Percentiles rank a stretch among this genome's conserved stretches.
Evolutionary conservation across 2,797 vertebrate species (phyloP).

Genomic region (Harpagifer antarcticus): DNA sequence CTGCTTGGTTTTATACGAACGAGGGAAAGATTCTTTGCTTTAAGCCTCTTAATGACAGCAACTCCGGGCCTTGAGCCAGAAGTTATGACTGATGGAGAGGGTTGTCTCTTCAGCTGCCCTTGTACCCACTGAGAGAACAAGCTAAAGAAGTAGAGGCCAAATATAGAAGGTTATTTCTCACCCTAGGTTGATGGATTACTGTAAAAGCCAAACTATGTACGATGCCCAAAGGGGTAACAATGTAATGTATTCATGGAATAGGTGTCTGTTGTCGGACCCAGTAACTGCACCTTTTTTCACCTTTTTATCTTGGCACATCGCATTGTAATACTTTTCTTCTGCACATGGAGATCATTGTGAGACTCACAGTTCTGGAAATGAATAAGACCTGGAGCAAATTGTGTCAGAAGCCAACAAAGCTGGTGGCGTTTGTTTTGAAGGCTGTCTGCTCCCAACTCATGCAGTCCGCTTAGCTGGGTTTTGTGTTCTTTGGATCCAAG

Average conservation of each 20-base stretch:
- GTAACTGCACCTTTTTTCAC: slow-evolving; percentile 51
- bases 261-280: slow-evolving; percentile 58
- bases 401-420: slow-evolving; percentile 70
- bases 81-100: slow-evolving; percentile 90
- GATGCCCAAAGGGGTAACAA: slow-evolving; percentile 78
- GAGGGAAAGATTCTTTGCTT: slow-evolving; percentile 92
- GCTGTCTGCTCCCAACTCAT: slow-evolving; percentile 76
- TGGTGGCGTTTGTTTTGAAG: slow-evolving; percentile 78
- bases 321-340: slow-evolving; percentile 33
- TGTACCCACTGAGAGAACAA: slow-evolving; percentile 77
- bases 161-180: slow-evolving; percentile 98
- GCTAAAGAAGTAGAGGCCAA: slow-evolving; percentile 85
- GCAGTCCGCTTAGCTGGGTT: slow-evolving; percentile 75
- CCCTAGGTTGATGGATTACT: slow-evolving; percentile 91
- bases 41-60: slow-evolving; percentile 96
- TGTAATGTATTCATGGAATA: slow-evolving; percentile 67
- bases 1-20: slow-evolving; percentile 92
- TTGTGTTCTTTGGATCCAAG: slow-evolving; percentile 83
- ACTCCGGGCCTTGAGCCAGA: slow-evolving; percentile 88
- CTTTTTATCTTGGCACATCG: slow-evolving; percentile 35
- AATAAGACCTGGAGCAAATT: slow-evolving; percentile 68
- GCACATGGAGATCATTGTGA: slow-evolving; percentile 53
- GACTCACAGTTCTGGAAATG: slow-evolving; percentile 42
- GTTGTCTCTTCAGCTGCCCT: slow-evolving; percentile 94
- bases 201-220: slow-evolving; percentile 88